Base-by-base conservation (phyloP, 2,888 invertebrate species). In the Hymenopus coronatus region DNA sequence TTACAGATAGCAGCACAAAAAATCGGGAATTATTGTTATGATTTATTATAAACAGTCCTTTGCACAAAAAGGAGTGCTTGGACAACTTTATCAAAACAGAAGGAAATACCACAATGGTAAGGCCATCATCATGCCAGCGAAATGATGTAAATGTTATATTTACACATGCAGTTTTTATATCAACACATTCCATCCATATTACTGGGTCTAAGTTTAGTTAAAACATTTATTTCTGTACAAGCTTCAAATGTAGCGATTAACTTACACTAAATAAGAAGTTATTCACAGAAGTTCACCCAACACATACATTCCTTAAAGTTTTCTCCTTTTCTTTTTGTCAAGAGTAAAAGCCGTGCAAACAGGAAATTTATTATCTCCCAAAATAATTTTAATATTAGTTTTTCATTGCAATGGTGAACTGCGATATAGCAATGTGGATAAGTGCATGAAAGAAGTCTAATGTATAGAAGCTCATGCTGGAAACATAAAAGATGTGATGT, bases 31-130 rank as follows among this genome's bases (percentile, higher is more conserved):
- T 14, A 15, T 2, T 70, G 20, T 70, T 70, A 3, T 25, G 6
- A 70, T 70, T 70, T 70, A 70, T 2, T 25, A 81, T 87, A 82
- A 33, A 82, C 8, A 30, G 87, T 87, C 87, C 87, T 28, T 12
- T 15, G 54, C 86, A 83, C 83, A 28, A 70, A 28, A 14, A 27
- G 4, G 14, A 40, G 33, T 30, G 70, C 25, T 14, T 40, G 88
- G 88, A 88, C 88, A 88, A 88, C 88, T 88, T 88, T 88, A 88
- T 88, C 88, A 88, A 82, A 88, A 8, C n/a, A 82, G 81, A 20
- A 84, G 83, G 54, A 83, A 27, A 15, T 83, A 30, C 30, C 14
- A 4, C n/a, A 28, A 82, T 27, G n/a, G 27, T 27, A 88, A 88
- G 82, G 70, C 87, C 54, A 40, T 86, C 25, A 81, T 27, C 86